Conservation (phyloP, 2,888 invertebrate species). For the Tiliacea aurago region DNA sequence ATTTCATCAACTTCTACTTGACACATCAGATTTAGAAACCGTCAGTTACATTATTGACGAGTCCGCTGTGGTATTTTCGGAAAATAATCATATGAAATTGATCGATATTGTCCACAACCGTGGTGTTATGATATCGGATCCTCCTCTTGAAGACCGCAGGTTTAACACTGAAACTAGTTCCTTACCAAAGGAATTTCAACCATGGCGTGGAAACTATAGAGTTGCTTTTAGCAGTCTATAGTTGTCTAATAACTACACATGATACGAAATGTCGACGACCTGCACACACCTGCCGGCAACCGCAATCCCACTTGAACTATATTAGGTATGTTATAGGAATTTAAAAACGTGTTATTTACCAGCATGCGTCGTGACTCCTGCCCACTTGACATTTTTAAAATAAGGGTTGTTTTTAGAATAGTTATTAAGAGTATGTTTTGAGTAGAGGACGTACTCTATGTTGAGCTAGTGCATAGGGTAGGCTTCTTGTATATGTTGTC, state of each 20-base stretch:
- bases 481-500: neutral
- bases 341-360: slow-evolving; percentile 65
- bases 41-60: slow-evolving; percentile 41
- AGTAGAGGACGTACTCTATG: neutral
- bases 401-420: slow-evolving; percentile 27
- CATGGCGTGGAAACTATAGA: slow-evolving; percentile 15
- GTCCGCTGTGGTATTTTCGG: slow-evolving; percentile 51
- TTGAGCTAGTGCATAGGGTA: too few species aligned
- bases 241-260: slow-evolving; percentile 54
- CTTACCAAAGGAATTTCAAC: slow-evolving; percentile 38
- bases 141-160: slow-evolving; percentile 66
- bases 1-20: slow-evolving; percentile 10
- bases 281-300: slow-evolving; percentile 80
- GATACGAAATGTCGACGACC: slow-evolving; percentile 82
- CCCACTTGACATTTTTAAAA: slow-evolving; percentile 49
- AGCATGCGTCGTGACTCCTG: slow-evolving; percentile 56
- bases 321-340: slow-evolving; percentile 73
- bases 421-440: neutral
- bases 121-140: slow-evolving; percentile 71
- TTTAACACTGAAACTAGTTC: slow-evolving; percentile 65
- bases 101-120: slow-evolving; percentile 67
- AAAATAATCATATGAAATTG: slow-evolving; percentile 67
- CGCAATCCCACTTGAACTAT: slow-evolving; percentile 77
- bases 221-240: slow-evolving; percentile 52
- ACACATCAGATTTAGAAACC: slow-evolving; percentile 34